Evolutionary conservation across 1,140 invertebrate genomes (phyloP), one percentile per base, ranked within the genome.

Genomic region (Leptinotarsa undecemlineata): DNA sequence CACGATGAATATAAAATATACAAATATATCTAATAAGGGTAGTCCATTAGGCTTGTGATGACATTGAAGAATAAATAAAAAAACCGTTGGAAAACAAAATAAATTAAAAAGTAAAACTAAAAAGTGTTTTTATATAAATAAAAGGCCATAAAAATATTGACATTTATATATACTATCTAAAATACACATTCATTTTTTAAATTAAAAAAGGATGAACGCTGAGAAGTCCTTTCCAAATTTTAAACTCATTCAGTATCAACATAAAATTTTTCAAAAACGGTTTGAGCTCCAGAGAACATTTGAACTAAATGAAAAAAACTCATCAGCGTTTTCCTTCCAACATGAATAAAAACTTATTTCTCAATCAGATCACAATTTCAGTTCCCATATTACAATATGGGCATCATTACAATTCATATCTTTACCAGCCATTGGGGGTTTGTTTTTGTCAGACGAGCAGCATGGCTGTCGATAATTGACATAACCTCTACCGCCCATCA

Each of bases 321-420:
- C n/a, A 57, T 57, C n/a, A 57, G 51, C 51, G 51, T 57, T 57
- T 57, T 57, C 51, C 51, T 19, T 57, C n/a, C 51, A 57, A 47
- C 19, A 47, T 69, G 19, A 47, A 62, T n/a, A 71, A 71, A 57
- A 71, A 71, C 67, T 26, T 26, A 48, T 70, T 72, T 72, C 17
- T 64, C 61, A 61, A 73, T 13, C 72, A 68, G 48, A 87, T 90
- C 88, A 96, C 89, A 96, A 90, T 82, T 96, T 95, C 89, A 95
- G 94, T 86, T 96, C 95, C 94, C 94, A 96, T 14, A 96, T 88
- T 48, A 96, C 91, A 78, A 96, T 92, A 86, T 96, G 93, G 15
- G 94, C 94, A 87, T 96, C 94, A 78, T 90, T 92, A 79, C 88
- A 91, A 79, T 92, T 92, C 23, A 90, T 89, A 75, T 90, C 90